These are phyloP conservation scores for Corythaixoides concolor DNA, from an alignment of 2,113 vertebrate species.

Conservation along the genomic window DNA sequence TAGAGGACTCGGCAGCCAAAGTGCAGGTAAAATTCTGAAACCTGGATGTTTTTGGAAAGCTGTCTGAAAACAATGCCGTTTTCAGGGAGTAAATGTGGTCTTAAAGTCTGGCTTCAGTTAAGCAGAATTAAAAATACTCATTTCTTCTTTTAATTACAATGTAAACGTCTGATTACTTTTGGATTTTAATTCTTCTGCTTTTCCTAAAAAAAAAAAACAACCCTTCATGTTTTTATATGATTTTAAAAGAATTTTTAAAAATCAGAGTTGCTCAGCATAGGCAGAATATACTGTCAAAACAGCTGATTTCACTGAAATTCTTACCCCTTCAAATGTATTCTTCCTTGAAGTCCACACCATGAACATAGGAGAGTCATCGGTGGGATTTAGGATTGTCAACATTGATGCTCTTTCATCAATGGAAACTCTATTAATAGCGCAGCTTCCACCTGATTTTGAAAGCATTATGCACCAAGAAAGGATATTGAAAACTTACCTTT, in stretches of 20 bases:
- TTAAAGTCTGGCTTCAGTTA: not conserved
- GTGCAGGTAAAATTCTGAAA: not conserved
- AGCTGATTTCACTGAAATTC: not conserved
- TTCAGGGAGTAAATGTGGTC: not conserved
- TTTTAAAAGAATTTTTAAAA: not conserved
- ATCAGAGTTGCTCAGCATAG: not conserved
- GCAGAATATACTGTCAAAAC: not conserved
- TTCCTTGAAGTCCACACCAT: not conserved
- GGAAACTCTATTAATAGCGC: not conserved
- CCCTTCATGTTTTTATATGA: not conserved
- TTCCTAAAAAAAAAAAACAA: not conserved
- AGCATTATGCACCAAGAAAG: not conserved
- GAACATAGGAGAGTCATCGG: rapidly evolving
- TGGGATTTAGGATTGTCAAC: not conserved
- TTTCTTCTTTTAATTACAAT: not conserved
- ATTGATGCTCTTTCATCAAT: not conserved
- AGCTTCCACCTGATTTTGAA: not conserved
- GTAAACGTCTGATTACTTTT: not conserved
- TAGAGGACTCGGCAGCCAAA: not conserved
- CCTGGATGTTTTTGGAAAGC: not conserved
- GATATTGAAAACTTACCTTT: conserved; percentile 81
- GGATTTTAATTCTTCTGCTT: not conserved
- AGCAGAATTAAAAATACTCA: not conserved
- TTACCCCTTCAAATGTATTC: not conserved
- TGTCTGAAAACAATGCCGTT: not conserved